Base-by-base conservation (phyloP, 2,888 invertebrate species). In the Drosophila gaucha region DNA sequence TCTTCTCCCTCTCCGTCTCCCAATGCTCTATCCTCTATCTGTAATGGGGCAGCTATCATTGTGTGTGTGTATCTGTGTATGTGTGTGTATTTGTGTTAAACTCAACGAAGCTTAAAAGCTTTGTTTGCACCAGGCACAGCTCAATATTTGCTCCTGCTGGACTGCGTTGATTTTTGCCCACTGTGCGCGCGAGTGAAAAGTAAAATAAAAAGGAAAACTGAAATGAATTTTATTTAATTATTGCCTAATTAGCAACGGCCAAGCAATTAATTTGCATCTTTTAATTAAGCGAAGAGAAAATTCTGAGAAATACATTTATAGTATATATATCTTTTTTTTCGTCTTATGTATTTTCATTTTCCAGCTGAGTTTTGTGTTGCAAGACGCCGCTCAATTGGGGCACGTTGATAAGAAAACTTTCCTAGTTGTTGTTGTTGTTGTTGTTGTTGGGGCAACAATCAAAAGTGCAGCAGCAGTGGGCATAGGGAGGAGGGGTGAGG, bases 91-190 rank as follows among this genome's bases (percentile, higher is more conserved):
- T 60, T 72, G 73, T 75, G 59, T 69, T 65, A 70, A 76, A 78
- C 78, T 86, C 83, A 76, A 67, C 83, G 86, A 74, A 84, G 86
- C 83, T 86, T 80, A 83, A 84, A 83, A 83, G 83, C 80, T 80
- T 80, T 80, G 86, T 85, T 85, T 78, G 82, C 85, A 55, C 67
- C 70, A 71, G 46, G 66, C 67, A 78, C 58, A 59, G 74, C 86
- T 80, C 67, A 82, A 85, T 85, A 68, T 80, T 82, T 78, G 74
- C 58, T 47, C 57, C 57, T 60, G 24, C 41, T 43, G 68, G 63
- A 36, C 22, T 22, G 44, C 64, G 62, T 60, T 70, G 50, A 44
- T 52, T 55, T 62, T 41, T 28, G 39, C 38, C 62, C 72, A 72
- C 63, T 67, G 73, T 72, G 67, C 67, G 36, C 14, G 22, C 46